These are phyloP conservation scores for Enteromius fasciolatus DNA, from an alignment of 2,797 vertebrate species.

Conservation along the genomic window DNA sequence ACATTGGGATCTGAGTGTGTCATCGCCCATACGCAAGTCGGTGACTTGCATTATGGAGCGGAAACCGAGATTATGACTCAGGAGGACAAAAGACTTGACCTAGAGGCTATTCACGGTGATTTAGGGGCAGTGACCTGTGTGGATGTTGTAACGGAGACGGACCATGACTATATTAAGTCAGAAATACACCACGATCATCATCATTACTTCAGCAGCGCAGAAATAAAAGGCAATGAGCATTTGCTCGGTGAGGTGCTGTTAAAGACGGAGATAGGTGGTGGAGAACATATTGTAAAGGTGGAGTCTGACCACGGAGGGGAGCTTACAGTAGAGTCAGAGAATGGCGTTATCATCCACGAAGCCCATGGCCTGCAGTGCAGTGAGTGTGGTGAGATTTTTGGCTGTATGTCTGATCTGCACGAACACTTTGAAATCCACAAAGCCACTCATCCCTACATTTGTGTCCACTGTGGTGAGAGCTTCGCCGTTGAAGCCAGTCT, in stretches of 20 bases:
- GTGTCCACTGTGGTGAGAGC: constrained; percentile 83
- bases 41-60: constrained; percentile 83
- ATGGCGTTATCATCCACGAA: constrained; percentile 83
- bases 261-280: constrained; percentile 71
- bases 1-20: constrained; percentile 88
- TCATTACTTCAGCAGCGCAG: constrained; percentile 78
- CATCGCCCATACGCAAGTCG: constrained; percentile 85
- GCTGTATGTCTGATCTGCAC: constrained; percentile 81
- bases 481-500: constrained; percentile 83
- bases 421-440: constrained; percentile 86
- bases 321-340: constrained; percentile 83
- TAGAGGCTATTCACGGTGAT: constrained; percentile 80
- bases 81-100: constrained; percentile 81
- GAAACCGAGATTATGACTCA: constrained; percentile 84
- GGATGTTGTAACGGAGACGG: constrained; percentile 79
- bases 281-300: constrained; percentile 79
- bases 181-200: constrained; percentile 66
- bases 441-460: constrained; percentile 82
- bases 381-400: constrained; percentile 82
- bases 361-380: constrained; percentile 84
- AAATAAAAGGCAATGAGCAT: constrained; percentile 71
- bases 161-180: constrained; percentile 82
- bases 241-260: constrained; percentile 81
- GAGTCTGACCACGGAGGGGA: constrained; percentile 81
- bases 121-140: constrained; percentile 79